phyloP scores from a whole-genome alignment of 2,888 invertebrate genomes.

The Galerucella calmariensis region DNA sequence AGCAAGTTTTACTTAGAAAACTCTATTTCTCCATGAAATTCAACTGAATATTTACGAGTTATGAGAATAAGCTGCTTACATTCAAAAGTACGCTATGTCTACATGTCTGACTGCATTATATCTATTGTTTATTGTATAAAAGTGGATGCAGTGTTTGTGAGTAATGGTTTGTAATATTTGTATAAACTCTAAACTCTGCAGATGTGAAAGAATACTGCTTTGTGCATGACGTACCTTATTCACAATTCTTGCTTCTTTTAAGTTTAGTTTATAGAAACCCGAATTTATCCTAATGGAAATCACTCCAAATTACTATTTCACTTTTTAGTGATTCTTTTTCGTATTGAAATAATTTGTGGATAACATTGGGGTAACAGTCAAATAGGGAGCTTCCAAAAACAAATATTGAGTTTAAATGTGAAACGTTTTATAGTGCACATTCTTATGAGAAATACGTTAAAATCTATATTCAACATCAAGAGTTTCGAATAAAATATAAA shows the following conservation, averaged over 20 bases:
- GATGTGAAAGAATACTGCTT: constrained; percentile 3
- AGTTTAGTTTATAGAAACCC: not conserved
- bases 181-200: constrained; percentile 1
- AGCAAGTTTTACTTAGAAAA: not conserved
- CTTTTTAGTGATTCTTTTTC: too few species aligned
- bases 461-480: too few species aligned
- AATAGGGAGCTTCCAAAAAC: too few species aligned
- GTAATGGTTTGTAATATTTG: constrained; percentile 14
- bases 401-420: too few species aligned
- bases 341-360: too few species aligned
- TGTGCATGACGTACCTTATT: not conserved
- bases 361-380: too few species aligned
- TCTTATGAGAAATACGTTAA: too few species aligned
- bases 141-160: constrained; percentile 14
- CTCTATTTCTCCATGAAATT: constrained; percentile 12
- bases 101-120: constrained; percentile 31
- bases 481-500: too few species aligned
- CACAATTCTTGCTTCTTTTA: not conserved
- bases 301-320: too few species aligned
- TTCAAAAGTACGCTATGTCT: constrained; percentile 24
- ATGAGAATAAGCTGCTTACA: constrained; percentile 31
- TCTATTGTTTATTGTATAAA: constrained; percentile 34
- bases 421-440: too few species aligned
- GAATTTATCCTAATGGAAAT: too few species aligned
- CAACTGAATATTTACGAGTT: constrained; percentile 28